Conservation (phyloP, 2,797 vertebrate genomes). For the Buphagus erythrorhynchus region DNA sequence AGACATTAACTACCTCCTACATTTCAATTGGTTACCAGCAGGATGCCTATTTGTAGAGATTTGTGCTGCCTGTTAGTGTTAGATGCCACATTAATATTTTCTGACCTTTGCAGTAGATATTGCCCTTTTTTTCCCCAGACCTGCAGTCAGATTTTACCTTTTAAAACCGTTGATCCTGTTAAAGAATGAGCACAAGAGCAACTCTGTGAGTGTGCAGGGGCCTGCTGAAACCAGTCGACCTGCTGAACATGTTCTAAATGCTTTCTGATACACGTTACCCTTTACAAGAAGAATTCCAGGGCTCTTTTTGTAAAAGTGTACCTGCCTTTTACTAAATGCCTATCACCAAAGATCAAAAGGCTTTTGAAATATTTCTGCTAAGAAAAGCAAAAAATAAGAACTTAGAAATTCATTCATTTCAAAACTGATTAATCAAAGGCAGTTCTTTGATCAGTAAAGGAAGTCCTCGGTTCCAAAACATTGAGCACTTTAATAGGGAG, state of each 20-base stretch:
- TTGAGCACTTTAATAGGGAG: not conserved
- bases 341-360: slow-evolving; percentile 28
- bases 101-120: slow-evolving; percentile 60
- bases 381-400: not conserved
- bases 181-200: not conserved
- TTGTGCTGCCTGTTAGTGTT: not conserved
- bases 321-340: slow-evolving; percentile 24
- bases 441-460: slow-evolving; percentile 23
- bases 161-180: not conserved
- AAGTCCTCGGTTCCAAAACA: not conserved
- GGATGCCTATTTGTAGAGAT: not conserved
- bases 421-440: slow-evolving; percentile 16
- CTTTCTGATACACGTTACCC: not conserved
- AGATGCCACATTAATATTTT: slow-evolving; percentile 17
- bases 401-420: not conserved
- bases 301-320: not conserved
- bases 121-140: not conserved
- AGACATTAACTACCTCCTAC: not conserved
- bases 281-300: not conserved
- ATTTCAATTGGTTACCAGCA: not conserved
- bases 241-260: not conserved
- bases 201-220: not conserved
- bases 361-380: slow-evolving; percentile 30
- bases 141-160: slow-evolving; percentile 33
- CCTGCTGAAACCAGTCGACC: not conserved